A percentile compares a stretch with the other conserved stretches of the same genome.
Conservation (phyloP, 1,140 invertebrate species). For the Harpegnathos saltator region DNA sequence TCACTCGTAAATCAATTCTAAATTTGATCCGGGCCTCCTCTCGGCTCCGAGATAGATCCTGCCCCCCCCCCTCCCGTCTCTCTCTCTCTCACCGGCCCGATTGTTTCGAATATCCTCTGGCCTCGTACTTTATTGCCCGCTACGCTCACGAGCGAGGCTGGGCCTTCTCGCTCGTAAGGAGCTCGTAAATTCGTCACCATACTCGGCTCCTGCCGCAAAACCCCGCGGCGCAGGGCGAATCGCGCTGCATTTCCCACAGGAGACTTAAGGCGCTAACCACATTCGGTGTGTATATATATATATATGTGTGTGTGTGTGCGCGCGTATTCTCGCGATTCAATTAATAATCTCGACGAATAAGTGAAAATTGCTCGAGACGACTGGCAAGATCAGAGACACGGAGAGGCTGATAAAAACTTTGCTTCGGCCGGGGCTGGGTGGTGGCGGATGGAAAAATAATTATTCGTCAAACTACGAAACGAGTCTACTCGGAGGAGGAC, state of each 20-base stretch:
- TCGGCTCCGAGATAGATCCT: constrained; percentile 60
- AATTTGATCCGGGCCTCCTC: constrained; percentile 69
- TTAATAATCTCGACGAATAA: constrained; percentile 8
- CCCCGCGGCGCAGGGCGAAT: constrained; percentile 60
- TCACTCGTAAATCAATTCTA: constrained; percentile 75
- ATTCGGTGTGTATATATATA: constrained; percentile 27
- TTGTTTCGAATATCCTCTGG: constrained; percentile 75
- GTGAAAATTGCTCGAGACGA: background rate
- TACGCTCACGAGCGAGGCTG: constrained; percentile 68
- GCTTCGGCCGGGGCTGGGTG: too few species aligned
- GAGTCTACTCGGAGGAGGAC: too few species aligned
- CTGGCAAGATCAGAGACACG: background rate
- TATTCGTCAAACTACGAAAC: background rate
- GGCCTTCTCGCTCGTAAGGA: constrained; percentile 72
- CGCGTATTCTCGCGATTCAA: constrained; percentile 36
- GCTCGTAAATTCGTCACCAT: constrained; percentile 81
- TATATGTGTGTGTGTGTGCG: too few species aligned
- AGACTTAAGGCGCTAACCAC: constrained; percentile 65
- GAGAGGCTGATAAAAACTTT: background rate
- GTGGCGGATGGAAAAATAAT: background rate
- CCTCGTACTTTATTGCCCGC: constrained; percentile 73
- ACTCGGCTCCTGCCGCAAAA: constrained; percentile 75
- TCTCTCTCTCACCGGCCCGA: constrained; percentile 59
- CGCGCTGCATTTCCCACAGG: constrained; percentile 59
- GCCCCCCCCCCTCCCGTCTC: too few species aligned